These are phyloP conservation scores for Holacanthella duospinosa DNA, from an alignment of 2,888 invertebrate species.

Conservation along the genomic window DNA sequence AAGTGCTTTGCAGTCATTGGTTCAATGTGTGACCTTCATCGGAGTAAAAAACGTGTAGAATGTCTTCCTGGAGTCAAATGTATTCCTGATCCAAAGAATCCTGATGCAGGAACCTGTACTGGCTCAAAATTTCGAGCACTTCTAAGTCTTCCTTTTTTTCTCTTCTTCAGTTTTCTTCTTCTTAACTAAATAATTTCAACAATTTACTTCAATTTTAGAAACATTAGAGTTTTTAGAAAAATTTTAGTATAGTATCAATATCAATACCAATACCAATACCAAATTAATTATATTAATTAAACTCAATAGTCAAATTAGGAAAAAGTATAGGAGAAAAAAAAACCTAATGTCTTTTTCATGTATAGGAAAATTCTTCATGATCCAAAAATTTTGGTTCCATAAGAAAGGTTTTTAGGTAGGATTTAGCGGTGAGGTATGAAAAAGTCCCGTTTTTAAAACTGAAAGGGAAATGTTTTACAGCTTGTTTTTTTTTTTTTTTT, in stretches of 20 bases:
- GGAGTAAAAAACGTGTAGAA: neutral
- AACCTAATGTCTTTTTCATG: too few species aligned
- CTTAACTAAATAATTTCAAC: neutral
- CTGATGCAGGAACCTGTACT: neutral
- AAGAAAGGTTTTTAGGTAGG: neutral
- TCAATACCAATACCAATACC: too few species aligned
- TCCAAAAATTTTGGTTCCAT: too few species aligned
- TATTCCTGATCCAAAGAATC: neutral
- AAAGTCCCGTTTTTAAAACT: neutral
- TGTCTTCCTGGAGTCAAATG: constrained; percentile 4
- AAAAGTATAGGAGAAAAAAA: too few species aligned
- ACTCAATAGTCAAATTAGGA: too few species aligned
- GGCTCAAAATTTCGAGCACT: neutral
- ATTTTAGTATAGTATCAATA: too few species aligned
- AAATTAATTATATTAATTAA: too few species aligned
- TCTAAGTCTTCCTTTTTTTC: neutral
- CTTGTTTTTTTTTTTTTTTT: neutral
- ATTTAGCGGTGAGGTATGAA: neutral
- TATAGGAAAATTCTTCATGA: too few species aligned
- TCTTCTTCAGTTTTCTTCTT: neutral
- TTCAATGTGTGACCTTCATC: neutral
- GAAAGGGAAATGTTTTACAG: neutral
- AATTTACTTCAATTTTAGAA: too few species aligned
- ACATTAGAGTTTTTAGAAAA: too few species aligned
- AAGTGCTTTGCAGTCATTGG: constrained; percentile 1